Conservation (phyloP, 2,797 vertebrate species). For the Sebastes ruberrimus region DNA sequence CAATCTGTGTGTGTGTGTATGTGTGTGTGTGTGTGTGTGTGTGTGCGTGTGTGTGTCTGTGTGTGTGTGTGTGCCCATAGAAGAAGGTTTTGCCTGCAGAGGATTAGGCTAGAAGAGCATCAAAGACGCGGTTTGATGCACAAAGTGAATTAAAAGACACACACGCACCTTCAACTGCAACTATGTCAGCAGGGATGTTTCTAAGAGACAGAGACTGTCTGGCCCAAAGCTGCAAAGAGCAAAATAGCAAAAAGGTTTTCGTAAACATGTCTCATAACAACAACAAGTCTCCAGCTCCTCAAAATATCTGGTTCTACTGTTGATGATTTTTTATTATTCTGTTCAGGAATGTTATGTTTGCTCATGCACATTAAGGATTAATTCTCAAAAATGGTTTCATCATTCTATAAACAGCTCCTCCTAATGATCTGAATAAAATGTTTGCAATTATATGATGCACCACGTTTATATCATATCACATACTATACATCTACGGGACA, state of each 20-base stretch:
- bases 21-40: constrained; percentile 12
- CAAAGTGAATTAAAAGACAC: constrained; percentile 64
- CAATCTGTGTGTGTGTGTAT: too few species aligned
- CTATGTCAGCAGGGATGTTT: constrained; percentile 55
- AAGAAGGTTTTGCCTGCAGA: constrained; percentile 58
- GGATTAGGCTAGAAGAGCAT: constrained; percentile 69
- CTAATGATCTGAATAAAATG: background rate
- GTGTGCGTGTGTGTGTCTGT: constrained; percentile 32
- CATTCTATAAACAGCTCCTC: background rate
- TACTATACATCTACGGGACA: background rate
- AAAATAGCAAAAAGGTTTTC: constrained; percentile 4
- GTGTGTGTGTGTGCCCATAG: constrained; percentile 31
- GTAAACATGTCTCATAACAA: constrained; percentile 1
- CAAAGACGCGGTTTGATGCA: constrained; percentile 67
- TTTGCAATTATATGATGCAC: background rate
- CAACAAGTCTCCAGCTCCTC: background rate
- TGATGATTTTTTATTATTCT: background rate
- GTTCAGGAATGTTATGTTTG: background rate
- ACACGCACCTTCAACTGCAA: constrained; percentile 30
- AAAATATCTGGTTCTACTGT: background rate
- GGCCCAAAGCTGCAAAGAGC: constrained; percentile 36
- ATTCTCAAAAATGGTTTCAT: background rate
- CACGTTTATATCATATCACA: background rate
- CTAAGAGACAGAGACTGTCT: constrained; percentile 22
- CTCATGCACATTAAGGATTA: background rate